phyloP scores from a whole-genome alignment of 2,113 vertebrate species.

The Mandrillus leucophaeus region DNA sequence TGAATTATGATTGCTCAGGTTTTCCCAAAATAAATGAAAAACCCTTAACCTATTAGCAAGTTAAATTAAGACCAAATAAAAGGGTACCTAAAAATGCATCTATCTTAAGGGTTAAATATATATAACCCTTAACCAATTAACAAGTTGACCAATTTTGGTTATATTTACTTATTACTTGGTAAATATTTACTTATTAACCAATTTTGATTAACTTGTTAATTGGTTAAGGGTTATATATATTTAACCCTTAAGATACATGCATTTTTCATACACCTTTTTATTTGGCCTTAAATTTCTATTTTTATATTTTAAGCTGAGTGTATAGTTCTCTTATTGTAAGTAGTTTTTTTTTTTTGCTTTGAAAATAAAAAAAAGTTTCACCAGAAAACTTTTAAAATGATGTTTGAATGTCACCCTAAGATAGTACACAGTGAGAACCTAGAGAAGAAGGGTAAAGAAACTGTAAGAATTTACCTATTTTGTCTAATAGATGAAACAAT shows the following conservation, averaged over 20 bases:
- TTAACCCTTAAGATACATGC: neutral
- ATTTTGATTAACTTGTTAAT: no score
- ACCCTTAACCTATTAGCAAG: neutral
- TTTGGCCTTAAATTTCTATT: neutral
- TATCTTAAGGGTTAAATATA: no score
- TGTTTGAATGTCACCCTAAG: neutral
- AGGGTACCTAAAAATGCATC: no score
- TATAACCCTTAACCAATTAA: no score
- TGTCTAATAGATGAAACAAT: neutral
- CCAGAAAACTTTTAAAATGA: neutral
- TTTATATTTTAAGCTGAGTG: neutral
- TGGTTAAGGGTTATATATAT: neutral
- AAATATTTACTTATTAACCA: no score
- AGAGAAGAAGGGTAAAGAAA: neutral
- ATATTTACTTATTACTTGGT: no score
- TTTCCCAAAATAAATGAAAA: neutral
- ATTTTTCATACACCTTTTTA: neutral
- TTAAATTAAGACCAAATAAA: no score
- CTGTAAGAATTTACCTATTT: neutral
- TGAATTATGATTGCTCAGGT: neutral
- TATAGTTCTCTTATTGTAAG: neutral
- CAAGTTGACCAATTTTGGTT: no score
- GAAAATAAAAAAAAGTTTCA: neutral
- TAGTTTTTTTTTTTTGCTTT: constrained; percentile 11
- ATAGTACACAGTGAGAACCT: neutral